These are phyloP conservation scores for Perodicticus potto DNA, from an alignment of 2,797 vertebrate genomes.

Conservation along the genomic window DNA sequence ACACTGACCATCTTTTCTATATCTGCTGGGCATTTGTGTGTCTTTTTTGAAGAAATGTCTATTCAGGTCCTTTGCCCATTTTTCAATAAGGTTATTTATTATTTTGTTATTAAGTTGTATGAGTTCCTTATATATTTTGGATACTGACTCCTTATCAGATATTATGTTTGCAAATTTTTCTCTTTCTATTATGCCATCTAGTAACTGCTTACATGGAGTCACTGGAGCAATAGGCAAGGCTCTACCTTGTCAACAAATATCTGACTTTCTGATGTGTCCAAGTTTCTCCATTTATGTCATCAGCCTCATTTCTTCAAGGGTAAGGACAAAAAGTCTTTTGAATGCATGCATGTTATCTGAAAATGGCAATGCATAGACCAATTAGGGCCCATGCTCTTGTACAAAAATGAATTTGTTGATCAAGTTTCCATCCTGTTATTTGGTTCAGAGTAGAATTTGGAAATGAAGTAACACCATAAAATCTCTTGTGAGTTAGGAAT, in stretches of 20 bases:
- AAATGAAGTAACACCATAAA: not conserved
- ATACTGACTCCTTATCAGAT: not conserved
- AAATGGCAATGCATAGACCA: not conserved
- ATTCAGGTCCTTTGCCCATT: not conserved
- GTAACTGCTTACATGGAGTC: not conserved
- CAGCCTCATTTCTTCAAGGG: not conserved
- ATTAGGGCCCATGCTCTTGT: not conserved
- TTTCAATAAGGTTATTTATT: not conserved
- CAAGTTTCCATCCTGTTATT: not conserved
- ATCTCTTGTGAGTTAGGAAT: not conserved
- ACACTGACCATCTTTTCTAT: not conserved
- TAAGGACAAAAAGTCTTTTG: not conserved
- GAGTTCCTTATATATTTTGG: not conserved
- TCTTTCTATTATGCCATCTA: not conserved
- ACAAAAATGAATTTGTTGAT: not conserved
- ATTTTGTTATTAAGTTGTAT: not conserved
- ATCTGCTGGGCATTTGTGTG: not conserved
- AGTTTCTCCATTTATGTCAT: not conserved
- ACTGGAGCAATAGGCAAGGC: not conserved
- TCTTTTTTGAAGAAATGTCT: conserved; percentile 17
- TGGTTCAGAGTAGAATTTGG: conserved; percentile 5
- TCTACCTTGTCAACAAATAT: not conserved
- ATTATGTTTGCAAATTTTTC: not conserved
- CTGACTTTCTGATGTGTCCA: not conserved
- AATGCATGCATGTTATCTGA: not conserved